Conservation (phyloP, 2,888 invertebrate species). For the Didymodactylos carnosus region DNA sequence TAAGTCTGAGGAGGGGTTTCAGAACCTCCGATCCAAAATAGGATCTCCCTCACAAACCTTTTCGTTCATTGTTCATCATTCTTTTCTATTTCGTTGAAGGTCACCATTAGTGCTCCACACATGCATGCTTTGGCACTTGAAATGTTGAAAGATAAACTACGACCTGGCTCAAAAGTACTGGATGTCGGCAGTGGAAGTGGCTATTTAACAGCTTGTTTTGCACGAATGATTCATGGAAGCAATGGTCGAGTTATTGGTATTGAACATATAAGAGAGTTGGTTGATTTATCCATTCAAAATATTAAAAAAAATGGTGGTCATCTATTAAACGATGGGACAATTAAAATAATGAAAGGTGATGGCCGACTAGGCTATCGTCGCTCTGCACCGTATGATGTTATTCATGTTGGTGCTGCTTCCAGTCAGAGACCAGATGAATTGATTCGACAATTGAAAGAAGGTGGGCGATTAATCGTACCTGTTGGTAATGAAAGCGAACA, state of each 20-base stretch:
- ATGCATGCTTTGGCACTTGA: conserved; percentile 34
- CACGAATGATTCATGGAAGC: conserved; percentile 28
- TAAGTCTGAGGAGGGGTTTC: too few relatives aligned
- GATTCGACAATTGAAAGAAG: conserved; percentile 65
- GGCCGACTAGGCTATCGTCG: conserved; percentile 28
- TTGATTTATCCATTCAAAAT: conserved; percentile 50
- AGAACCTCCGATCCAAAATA: too few relatives aligned
- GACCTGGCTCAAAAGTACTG: conserved; percentile 37
- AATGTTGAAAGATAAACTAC: conserved; percentile 27
- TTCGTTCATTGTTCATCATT: background rate
- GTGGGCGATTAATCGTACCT: conserved; percentile 70
- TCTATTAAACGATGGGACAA: background rate
- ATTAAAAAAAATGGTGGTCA: conserved; percentile 34
- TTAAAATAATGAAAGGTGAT: conserved; percentile 22
- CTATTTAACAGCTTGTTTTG: conserved; percentile 35
- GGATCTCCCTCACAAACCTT: background rate
- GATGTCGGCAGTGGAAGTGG: conserved; percentile 37
- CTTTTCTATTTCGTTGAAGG: too few relatives aligned
- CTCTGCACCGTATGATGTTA: conserved; percentile 34
- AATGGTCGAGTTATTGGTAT: conserved; percentile 32
- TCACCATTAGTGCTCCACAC: conserved; percentile 11
- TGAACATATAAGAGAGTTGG: conserved; percentile 33
- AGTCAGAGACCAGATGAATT: conserved; percentile 42
- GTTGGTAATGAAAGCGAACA: conserved; percentile 42
- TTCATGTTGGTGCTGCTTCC: conserved; percentile 36